Conservation (phyloP, 2,113 vertebrate species). For the Periophthalmodon schlosseri region DNA sequence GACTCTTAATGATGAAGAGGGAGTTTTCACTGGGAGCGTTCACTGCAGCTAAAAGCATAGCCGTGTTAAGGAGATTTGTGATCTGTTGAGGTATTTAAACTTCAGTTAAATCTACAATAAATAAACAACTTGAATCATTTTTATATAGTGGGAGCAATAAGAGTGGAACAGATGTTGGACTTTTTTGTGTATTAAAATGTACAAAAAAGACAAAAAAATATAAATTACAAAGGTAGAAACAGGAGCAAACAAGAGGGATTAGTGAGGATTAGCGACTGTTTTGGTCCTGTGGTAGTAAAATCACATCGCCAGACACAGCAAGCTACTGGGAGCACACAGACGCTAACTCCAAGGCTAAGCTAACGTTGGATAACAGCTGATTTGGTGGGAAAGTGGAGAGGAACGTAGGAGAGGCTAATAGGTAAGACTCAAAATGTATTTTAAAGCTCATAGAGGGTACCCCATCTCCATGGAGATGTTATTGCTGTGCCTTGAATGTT, state of each 20-base stretch:
- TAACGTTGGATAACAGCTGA: background rate
- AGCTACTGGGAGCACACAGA: background rate
- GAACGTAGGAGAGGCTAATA: background rate
- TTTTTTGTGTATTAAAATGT: background rate
- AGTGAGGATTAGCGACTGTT: background rate
- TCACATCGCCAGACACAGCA: background rate
- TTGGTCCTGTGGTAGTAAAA: background rate
- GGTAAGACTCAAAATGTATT: background rate
- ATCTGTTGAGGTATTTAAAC: background rate
- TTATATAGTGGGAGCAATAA: background rate
- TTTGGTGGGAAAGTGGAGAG: background rate
- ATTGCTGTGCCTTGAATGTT: no score
- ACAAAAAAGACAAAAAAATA: background rate
- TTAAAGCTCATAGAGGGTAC: no score
- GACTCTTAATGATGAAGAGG: background rate
- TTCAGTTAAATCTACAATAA: background rate
- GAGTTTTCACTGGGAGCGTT: background rate
- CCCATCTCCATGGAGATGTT: background rate
- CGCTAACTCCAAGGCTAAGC: background rate
- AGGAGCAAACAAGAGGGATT: conserved; percentile 4
- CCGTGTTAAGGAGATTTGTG: background rate
- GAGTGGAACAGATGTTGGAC: background rate
- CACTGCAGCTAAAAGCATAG: background rate
- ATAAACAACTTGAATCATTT: background rate
- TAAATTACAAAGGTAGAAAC: background rate